These are phyloP conservation scores for Crypturellus undulatus DNA, from an alignment of 2,113 vertebrate species.

Conservation along the genomic window DNA sequence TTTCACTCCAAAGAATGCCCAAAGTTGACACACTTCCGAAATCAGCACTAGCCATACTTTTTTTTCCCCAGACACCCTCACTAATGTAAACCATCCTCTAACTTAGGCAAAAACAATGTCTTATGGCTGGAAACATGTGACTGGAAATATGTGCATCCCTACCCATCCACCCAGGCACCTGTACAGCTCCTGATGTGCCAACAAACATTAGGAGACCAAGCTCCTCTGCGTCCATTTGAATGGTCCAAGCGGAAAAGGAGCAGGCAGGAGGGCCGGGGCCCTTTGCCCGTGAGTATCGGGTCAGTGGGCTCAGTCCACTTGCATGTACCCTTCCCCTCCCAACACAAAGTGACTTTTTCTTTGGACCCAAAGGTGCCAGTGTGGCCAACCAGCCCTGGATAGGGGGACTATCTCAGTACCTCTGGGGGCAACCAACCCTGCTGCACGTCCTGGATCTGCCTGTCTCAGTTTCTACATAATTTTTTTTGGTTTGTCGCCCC, in stretches of 20 bases:
- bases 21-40: background rate
- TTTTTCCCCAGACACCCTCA: background rate
- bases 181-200: fast-evolving
- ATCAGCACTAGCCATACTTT: background rate
- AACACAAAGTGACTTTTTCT: background rate
- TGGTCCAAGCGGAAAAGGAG: background rate
- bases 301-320: background rate
- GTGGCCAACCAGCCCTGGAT: background rate
- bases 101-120: background rate
- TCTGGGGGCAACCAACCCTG: background rate
- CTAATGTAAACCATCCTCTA: background rate
- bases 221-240: background rate
- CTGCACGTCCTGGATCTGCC: fast-evolving
- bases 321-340: fast-evolving
- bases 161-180: background rate
- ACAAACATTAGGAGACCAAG: background rate
- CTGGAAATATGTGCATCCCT: background rate
- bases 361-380: fast-evolving
- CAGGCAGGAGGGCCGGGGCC: background rate
- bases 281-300: background rate
- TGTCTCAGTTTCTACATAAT: background rate
- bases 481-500: background rate
- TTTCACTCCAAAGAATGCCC: fast-evolving
- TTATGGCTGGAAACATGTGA: background rate
- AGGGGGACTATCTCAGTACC: fast-evolving